These are phyloP conservation scores for Gnathonemus longibarbis DNA, from an alignment of 2,113 vertebrate genomes.

Conservation along the genomic window DNA sequence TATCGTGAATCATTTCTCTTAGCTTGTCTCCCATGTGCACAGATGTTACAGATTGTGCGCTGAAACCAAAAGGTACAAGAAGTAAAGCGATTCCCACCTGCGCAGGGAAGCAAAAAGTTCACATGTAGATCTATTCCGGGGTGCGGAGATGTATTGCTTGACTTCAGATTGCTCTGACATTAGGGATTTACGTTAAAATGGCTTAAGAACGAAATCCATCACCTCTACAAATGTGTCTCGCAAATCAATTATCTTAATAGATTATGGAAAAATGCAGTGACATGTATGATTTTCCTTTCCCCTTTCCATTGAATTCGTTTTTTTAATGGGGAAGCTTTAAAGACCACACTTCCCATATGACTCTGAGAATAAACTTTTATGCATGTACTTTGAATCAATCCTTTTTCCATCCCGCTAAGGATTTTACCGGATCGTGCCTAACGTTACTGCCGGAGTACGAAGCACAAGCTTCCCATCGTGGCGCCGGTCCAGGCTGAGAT, in stretches of 20 bases:
- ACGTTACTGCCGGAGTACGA: not conserved
- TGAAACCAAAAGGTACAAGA: not conserved
- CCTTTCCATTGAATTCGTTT: not conserved
- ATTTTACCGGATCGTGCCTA: not conserved
- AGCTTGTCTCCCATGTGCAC: not conserved
- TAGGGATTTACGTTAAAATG: not conserved
- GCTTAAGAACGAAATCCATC: not conserved
- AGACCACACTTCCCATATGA: not conserved
- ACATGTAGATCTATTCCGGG: not conserved
- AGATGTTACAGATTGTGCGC: not conserved
- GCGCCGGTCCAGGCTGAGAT: conserved; percentile 58
- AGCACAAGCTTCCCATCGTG: conserved; percentile 48
- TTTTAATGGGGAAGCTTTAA: not conserved
- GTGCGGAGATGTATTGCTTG: not conserved
- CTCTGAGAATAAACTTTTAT: not conserved
- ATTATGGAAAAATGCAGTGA: not conserved
- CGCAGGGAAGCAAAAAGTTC: not conserved
- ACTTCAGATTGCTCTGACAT: not conserved
- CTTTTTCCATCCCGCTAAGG: not conserved
- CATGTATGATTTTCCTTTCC: not conserved
- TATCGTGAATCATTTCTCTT: not conserved
- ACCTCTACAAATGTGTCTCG: not conserved
- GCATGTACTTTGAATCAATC: not conserved
- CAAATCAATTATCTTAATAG: not conserved
- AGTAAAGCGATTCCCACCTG: not conserved